phyloP scores from a whole-genome alignment of 2,113 vertebrate genomes.

The Neolamprologus brichardi region DNA sequence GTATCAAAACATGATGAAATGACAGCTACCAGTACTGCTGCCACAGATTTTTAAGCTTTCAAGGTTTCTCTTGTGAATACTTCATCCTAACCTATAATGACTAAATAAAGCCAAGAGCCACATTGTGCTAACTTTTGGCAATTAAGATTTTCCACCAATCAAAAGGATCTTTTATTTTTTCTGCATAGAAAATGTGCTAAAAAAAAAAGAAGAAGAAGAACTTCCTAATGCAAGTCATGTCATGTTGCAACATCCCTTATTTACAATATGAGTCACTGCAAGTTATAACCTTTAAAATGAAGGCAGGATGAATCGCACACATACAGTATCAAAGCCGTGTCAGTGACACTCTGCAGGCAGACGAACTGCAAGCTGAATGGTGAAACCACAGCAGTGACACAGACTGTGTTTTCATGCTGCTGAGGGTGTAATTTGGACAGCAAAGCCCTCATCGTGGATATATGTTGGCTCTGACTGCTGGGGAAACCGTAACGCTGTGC shows the following conservation, averaged over 20 bases:
- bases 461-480: neutral
- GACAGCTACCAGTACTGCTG: neutral
- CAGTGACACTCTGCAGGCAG: neutral
- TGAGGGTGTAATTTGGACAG: slow-evolving; percentile 41
- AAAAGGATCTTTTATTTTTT: neutral
- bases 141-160: neutral
- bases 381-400: slow-evolving; percentile 35
- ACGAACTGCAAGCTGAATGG: slow-evolving; percentile 16
- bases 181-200: neutral
- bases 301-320: neutral
- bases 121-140: neutral
- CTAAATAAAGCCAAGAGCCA: neutral
- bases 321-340: neutral
- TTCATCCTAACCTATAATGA: neutral
- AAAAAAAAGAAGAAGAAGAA: neutral
- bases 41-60: neutral
- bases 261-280: neutral
- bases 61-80: neutral
- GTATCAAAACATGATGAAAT: neutral
- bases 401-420: slow-evolving; percentile 25
- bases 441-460: slow-evolving; percentile 15
- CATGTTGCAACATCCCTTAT: neutral
- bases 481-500: slow-evolving; percentile 24
- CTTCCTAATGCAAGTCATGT: neutral
- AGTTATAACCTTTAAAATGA: neutral